These are phyloP conservation scores for Sclerodermus sp. DNA, from an alignment of 2,888 invertebrate genomes.

Conservation along the genomic window DNA sequence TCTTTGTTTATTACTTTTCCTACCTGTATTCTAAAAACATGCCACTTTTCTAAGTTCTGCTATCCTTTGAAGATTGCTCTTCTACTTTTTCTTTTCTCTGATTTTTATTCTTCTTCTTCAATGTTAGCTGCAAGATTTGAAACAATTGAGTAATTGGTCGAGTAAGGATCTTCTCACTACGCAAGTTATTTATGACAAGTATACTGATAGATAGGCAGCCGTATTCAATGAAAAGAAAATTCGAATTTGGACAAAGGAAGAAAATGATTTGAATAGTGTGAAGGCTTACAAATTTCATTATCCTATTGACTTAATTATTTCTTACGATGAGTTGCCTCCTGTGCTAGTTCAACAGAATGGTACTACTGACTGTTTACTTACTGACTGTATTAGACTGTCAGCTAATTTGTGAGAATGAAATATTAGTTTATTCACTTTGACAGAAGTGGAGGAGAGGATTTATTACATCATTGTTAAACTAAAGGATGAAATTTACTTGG, in stretches of 20 bases:
- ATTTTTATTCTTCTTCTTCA: too few relatives aligned
- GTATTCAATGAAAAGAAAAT: slow-evolving; percentile 70
- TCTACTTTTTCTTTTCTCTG: too few relatives aligned
- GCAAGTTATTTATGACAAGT: slow-evolving; percentile 66
- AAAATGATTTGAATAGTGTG: slow-evolving; percentile 67
- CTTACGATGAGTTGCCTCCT: slow-evolving; percentile 58
- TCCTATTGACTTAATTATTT: slow-evolving; percentile 63
- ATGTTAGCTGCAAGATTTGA: slow-evolving; percentile 70
- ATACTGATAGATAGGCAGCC: slow-evolving; percentile 65
- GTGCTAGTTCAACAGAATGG: slow-evolving; percentile 73
- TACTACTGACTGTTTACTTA: slow-evolving; percentile 64
- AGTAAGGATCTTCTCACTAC: slow-evolving; percentile 73
- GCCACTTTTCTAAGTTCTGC: too few relatives aligned
- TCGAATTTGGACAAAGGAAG: slow-evolving; percentile 66
- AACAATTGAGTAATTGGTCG: slow-evolving; percentile 74
- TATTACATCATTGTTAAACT: slow-evolving; percentile 43
- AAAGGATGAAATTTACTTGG: slow-evolving; percentile 32
- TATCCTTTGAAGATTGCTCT: too few relatives aligned
- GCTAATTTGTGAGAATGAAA: slow-evolving; percentile 35
- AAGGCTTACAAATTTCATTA: slow-evolving; percentile 70
- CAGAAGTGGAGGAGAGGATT: slow-evolving; percentile 43
- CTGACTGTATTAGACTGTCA: slow-evolving; percentile 59
- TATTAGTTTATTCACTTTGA: slow-evolving; percentile 44
- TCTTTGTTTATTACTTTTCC: slow-evolving; percentile 4
- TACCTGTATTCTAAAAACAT: too few relatives aligned